Conservation (phyloP, 2,113 vertebrate genomes). For the Alouatta palliata region DNA sequence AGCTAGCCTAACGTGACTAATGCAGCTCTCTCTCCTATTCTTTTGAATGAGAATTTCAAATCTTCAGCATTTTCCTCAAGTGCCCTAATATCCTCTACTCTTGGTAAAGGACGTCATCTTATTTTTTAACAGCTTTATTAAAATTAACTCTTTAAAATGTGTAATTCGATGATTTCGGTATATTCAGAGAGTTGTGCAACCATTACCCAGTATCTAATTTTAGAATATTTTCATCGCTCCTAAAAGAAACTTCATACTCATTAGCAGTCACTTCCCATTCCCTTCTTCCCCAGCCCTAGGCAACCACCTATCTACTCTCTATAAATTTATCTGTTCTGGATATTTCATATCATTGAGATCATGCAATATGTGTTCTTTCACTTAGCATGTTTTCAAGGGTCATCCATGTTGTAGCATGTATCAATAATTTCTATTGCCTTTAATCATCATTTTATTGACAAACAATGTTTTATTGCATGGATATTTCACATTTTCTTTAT, state of each 20-base stretch:
- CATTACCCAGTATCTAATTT: not conserved
- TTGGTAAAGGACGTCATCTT: not conserved
- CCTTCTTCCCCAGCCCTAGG: not conserved
- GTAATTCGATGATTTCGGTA: not conserved
- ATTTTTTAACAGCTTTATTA: conserved; percentile 8
- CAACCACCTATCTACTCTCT: not conserved
- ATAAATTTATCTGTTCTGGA: not conserved
- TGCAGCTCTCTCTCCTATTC: not conserved
- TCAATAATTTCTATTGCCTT: not conserved
- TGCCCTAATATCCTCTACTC: not conserved
- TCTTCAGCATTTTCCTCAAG: not conserved
- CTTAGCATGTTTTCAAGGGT: not conserved
- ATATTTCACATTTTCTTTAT: not conserved
- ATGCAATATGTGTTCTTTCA: not conserved
- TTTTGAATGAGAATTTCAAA: not conserved
- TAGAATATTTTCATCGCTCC: conserved; percentile 14
- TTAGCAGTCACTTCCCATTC: not conserved
- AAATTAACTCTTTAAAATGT: not conserved
- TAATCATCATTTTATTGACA: not conserved
- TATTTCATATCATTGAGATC: not conserved
- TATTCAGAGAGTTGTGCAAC: not conserved
- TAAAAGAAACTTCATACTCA: not conserved
- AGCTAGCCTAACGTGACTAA: not conserved
- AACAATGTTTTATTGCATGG: not conserved
- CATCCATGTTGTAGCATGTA: not conserved